phyloP scores from a whole-genome alignment of 2,888 invertebrate species.

The Drosophila mimetica region DNA sequence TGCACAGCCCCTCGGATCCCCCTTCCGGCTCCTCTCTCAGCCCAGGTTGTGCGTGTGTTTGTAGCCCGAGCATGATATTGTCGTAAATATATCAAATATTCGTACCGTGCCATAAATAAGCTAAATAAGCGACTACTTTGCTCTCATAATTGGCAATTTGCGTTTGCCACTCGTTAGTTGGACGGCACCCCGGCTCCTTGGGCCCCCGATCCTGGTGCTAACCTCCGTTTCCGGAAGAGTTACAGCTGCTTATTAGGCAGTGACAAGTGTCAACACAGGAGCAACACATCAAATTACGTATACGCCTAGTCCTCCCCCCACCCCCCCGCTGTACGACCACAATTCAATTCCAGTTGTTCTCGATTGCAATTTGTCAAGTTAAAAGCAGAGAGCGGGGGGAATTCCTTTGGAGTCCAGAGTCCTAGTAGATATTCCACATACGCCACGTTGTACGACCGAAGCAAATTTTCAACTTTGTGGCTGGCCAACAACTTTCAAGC shows the following conservation, averaged over 20 bases:
- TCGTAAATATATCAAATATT: slow-evolving; percentile 67
- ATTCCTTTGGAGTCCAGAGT: not conserved
- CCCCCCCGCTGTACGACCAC: slow-evolving; percentile 7
- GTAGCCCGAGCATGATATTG: slow-evolving; percentile 35
- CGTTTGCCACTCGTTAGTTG: slow-evolving; percentile 63
- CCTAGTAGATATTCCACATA: slow-evolving; percentile 24
- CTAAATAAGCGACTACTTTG: slow-evolving; percentile 67
- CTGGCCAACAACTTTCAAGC: slow-evolving; percentile 20
- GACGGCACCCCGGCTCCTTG: slow-evolving; percentile 1
- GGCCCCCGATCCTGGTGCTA: not conserved
- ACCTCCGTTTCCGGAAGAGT: slow-evolving; percentile 12
- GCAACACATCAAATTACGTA: slow-evolving; percentile 24
- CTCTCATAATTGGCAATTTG: slow-evolving; percentile 74
- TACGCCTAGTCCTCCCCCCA: slow-evolving; percentile 23
- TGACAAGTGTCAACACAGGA: slow-evolving; percentile 37
- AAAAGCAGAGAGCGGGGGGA: not conserved
- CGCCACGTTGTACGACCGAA: slow-evolving; percentile 14
- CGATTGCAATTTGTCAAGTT: slow-evolving; percentile 28
- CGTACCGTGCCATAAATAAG: slow-evolving; percentile 70
- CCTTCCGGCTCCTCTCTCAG: slow-evolving; percentile 7
- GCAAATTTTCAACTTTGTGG: slow-evolving; percentile 38
- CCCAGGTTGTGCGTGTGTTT: slow-evolving; percentile 9
- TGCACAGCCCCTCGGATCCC: not conserved
- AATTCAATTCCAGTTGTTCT: slow-evolving; percentile 25
- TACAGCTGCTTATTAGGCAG: slow-evolving; percentile 35